Base-by-base conservation (phyloP, 2,888 invertebrate species). In the Quadriops clusia region DNA sequence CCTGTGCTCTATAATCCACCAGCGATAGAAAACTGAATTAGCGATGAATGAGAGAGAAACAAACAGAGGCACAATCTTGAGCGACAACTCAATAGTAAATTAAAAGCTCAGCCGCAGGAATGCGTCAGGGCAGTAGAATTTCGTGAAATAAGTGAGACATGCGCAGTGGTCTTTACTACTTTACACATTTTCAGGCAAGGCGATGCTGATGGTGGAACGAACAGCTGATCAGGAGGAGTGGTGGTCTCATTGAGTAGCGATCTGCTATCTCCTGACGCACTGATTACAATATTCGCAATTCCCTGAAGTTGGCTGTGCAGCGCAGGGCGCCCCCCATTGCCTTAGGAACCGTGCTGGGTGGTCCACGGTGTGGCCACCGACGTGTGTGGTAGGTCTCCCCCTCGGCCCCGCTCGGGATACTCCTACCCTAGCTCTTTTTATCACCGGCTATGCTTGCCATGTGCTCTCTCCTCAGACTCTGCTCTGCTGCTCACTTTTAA, bases 281-380 rank as follows among this genome's bases (percentile, higher is more conserved):
- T 50, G 51, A 51, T 53, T 50, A 48, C 47, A 39, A 49, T 47
- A 51, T 50, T 50, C 43, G 51, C 50, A 47, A 52, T 49, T 49
- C 45, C 43, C 39, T 40, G 46, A 44, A 45, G 41, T 9, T 17
- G 22, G 22, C 13, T 23, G 36, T 13, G 26, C 26, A 26, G 26
- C n/a, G 26, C 26, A 17, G 46, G 43, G 47, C 46, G 40, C 44
- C 45, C 45, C 47, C 41, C 45, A 24, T 29, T 25, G 45, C 46
- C 44, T 32, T 40, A 40, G 43, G 50, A 40, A 38, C 51, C 52
- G 32, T 44, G 46, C 47, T 59, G 58, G 58, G 58, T 59, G 58
- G 58, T 59, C 58, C 54, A 38, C 58, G 53, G 57, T 56, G 57
- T 54, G 57, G 60, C 58, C 58, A 55, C 51, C 60, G 44, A 56